These are phyloP conservation scores for Teleogryllus occipitalis DNA, from an alignment of 1,140 invertebrate species.

Conservation along the genomic window DNA sequence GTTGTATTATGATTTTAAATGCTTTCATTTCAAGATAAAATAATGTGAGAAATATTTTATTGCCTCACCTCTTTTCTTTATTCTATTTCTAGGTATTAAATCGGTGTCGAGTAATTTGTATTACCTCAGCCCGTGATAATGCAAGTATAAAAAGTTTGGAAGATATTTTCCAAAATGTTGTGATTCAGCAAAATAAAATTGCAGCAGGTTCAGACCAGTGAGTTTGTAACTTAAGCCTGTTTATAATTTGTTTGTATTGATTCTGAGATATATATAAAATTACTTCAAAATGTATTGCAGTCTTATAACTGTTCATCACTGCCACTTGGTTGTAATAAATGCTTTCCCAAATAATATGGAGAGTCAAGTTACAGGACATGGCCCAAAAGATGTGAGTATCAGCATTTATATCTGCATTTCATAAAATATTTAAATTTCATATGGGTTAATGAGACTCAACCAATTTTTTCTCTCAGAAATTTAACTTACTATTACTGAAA, in stretches of 20 bases:
- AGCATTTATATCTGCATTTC: no score
- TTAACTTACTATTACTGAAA: no score
- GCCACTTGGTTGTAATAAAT: conserved; percentile 82
- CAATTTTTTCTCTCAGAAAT: neutral
- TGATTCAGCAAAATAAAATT: conserved; percentile 69
- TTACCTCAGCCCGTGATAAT: conserved; percentile 77
- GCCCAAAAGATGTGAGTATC: conserved; percentile 47
- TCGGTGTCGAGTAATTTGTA: conserved; percentile 77
- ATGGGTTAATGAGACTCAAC: no score
- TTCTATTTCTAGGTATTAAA: conserved; percentile 40
- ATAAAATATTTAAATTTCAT: no score
- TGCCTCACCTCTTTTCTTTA: no score
- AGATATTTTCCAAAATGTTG: conserved; percentile 71
- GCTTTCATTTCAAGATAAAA: no score
- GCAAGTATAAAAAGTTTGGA: conserved; percentile 73
- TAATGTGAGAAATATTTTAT: no score
- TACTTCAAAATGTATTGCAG: conserved; percentile 40
- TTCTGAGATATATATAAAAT: neutral
- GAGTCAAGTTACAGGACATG: conserved; percentile 61
- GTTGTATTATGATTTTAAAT: no score
- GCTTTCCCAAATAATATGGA: conserved; percentile 71
- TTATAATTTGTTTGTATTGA: conserved; percentile 12
- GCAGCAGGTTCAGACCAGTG: conserved; percentile 51
- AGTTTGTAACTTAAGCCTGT: conserved; percentile 28
- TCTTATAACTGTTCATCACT: conserved; percentile 68